phyloP scores from a whole-genome alignment of 1,140 invertebrate genomes.

The Drosophila sulfurigaster region DNA sequence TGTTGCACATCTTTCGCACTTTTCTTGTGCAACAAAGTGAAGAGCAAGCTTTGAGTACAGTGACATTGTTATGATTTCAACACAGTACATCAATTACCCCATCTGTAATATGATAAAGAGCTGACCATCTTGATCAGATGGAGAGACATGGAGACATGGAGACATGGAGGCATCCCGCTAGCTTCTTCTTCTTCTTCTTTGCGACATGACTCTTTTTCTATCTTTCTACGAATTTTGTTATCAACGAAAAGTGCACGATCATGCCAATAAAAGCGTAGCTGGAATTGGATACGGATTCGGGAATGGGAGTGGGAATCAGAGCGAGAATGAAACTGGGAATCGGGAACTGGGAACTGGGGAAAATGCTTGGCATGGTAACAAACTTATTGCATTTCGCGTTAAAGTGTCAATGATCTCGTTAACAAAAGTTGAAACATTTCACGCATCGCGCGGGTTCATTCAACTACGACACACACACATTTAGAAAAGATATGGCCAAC shows the following conservation, averaged over 20 bases:
- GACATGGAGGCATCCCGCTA: constrained; percentile 31
- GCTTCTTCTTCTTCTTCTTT: constrained; percentile 55
- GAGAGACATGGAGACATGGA: neutral
- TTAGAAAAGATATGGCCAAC: constrained; percentile 41
- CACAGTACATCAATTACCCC: constrained; percentile 15
- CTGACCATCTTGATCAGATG: constrained; percentile 36
- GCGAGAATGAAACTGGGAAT: constrained; percentile 22
- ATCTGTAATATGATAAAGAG: constrained; percentile 29
- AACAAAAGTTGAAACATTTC: constrained; percentile 81
- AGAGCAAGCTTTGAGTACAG: neutral
- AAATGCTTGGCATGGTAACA: constrained; percentile 75
- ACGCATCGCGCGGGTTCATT: constrained; percentile 74
- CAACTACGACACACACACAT: constrained; percentile 40
- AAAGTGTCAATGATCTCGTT: constrained; percentile 83
- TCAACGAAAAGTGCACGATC: constrained; percentile 79
- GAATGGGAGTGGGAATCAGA: constrained; percentile 19
- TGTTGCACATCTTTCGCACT: neutral
- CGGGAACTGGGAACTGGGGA: constrained; percentile 14
- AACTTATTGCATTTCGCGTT: constrained; percentile 82
- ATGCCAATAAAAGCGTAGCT: constrained; percentile 73
- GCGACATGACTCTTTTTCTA: constrained; percentile 53
- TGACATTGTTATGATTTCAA: constrained; percentile 1
- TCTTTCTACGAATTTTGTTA: constrained; percentile 75
- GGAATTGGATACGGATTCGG: constrained; percentile 23
- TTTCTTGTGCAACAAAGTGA: neutral